Evolutionary conservation across 64 coral and sea anemone genomes (phyloP).

Genomic region (Montipora efflorescens): DNA sequence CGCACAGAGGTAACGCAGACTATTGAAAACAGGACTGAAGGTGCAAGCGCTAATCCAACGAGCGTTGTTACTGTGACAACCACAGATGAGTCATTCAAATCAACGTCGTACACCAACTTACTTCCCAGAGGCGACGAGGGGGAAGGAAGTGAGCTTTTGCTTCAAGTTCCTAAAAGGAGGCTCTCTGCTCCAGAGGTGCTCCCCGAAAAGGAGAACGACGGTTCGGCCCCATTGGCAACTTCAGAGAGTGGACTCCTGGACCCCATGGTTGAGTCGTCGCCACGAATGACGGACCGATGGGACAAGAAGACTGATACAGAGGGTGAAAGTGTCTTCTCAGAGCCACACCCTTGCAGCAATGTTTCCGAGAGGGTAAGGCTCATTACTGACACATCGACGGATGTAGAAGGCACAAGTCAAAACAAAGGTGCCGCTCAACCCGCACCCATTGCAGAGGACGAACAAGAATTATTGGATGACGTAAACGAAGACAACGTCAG

Average conservation of each 20-base stretch:
- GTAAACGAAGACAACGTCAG: not conserved
- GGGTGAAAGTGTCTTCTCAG: not conserved
- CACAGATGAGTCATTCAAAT: not conserved
- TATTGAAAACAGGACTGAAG: not conserved
- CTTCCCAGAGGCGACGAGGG: not conserved
- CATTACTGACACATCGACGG: not conserved
- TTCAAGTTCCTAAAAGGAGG: slow-evolving; percentile 18
- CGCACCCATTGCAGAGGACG: not conserved
- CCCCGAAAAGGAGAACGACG: slow-evolving; percentile 37
- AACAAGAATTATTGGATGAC: not conserved
- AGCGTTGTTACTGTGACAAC: not conserved
- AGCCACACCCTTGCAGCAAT: not conserved
- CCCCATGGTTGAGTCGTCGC: not conserved
- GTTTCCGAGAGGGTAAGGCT: not conserved
- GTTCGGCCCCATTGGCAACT: slow-evolving; percentile 35
- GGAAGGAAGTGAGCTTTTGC: not conserved
- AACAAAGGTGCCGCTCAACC: not conserved
- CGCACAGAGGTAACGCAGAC: not conserved
- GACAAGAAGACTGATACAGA: not conserved
- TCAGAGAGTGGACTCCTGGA: slow-evolving; percentile 33
- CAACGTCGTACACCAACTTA: not conserved
- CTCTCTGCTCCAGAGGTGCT: slow-evolving; percentile 30
- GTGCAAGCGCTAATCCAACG: not conserved
- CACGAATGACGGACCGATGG: not conserved
- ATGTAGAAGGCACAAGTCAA: not conserved